Conservation (phyloP, 2,113 vertebrate species). For the Semnopithecus entellus region DNA sequence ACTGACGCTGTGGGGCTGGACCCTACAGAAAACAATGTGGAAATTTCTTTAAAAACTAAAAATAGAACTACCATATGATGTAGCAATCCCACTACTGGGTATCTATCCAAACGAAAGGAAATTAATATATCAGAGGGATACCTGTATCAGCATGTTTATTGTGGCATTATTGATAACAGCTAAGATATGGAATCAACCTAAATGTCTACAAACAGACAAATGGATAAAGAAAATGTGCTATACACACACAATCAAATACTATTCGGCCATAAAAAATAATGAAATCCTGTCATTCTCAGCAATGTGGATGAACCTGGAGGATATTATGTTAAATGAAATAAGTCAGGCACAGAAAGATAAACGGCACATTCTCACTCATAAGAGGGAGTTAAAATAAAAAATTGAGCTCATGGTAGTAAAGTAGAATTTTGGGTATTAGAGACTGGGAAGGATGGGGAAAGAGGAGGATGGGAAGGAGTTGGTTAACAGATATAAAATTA, state of each 20-base stretch:
- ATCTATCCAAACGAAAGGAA: neutral
- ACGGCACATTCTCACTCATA: neutral
- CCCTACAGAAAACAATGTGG: neutral
- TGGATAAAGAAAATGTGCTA: neutral
- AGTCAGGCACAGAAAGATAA: neutral
- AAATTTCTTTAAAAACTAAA: neutral
- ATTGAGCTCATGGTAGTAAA: neutral
- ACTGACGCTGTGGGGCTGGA: no score
- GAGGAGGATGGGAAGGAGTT: neutral
- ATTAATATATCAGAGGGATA: neutral
- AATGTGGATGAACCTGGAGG: neutral
- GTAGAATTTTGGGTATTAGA: neutral
- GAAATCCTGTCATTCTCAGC: neutral
- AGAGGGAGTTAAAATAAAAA: neutral
- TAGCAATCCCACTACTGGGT: neutral
- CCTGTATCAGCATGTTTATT: neutral
- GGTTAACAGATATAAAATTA: neutral
- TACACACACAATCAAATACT: neutral
- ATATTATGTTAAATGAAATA: neutral
- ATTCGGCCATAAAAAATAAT: neutral
- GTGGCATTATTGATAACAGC: neutral
- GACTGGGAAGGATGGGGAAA: neutral
- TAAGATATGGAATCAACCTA: neutral
- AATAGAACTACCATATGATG: neutral
- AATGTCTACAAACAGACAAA: neutral